Conservation (phyloP, 2,113 vertebrate genomes). For the Eonycteris spelaea region DNA sequence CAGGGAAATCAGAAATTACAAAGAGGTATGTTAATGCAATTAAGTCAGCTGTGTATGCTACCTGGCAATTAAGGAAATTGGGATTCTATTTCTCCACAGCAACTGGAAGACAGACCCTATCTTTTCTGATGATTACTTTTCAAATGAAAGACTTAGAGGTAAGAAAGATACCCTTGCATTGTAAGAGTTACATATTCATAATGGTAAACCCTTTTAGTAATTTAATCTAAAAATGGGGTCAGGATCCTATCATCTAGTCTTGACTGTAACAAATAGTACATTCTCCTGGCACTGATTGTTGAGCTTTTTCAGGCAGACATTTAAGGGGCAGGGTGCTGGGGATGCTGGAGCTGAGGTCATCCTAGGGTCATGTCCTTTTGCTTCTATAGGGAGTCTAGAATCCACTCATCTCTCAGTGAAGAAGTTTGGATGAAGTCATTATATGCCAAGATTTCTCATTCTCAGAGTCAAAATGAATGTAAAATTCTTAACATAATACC, state of each 20-base stretch:
- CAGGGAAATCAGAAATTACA: not conserved
- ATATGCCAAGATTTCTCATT: not conserved
- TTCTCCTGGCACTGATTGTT: not conserved
- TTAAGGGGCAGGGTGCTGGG: rapidly evolving
- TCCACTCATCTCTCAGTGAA: not conserved
- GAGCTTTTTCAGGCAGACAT: not conserved
- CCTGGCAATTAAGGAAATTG: not conserved
- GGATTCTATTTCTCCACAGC: not conserved
- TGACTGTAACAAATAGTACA: not conserved
- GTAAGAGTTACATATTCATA: not conserved
- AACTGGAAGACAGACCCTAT: not conserved
- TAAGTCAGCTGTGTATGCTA: not conserved
- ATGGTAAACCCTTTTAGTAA: not conserved
- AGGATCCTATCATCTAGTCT: not conserved
- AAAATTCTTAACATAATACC: not conserved
- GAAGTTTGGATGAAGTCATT: not conserved
- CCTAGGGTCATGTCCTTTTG: not conserved
- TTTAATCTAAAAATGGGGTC: not conserved
- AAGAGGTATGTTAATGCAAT: not conserved
- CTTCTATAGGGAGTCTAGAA: not conserved
- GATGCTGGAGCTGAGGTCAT: too few species aligned
- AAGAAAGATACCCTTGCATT: not conserved
- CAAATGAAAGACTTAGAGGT: not conserved
- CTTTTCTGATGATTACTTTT: not conserved
- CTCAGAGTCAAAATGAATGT: not conserved